Conservation (phyloP, 2,797 vertebrate species). For the Adelosebastes latens region DNA sequence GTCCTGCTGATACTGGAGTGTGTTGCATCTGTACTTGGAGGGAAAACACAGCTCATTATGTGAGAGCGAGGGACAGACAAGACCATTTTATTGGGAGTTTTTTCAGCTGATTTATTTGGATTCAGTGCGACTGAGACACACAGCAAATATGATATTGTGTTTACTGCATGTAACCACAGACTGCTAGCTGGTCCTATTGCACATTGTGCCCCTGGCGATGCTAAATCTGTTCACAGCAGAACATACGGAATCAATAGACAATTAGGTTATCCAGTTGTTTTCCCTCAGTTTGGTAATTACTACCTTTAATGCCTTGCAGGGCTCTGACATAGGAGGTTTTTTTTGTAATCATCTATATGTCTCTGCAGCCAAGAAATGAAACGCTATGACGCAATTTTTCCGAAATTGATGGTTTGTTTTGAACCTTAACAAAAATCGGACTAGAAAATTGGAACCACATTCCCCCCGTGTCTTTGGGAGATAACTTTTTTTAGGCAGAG, state of each 20-base stretch:
- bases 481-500: background rate
- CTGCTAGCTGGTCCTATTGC: background rate
- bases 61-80: background rate
- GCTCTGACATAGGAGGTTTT: constrained; percentile 17
- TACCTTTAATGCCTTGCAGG: constrained; percentile 37
- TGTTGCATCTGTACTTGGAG: background rate
- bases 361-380: constrained; percentile 2
- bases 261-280: constrained; percentile 68
- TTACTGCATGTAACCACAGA: constrained; percentile 18
- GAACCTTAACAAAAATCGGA: background rate
- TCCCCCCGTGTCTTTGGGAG: background rate
- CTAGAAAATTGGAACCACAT: background rate
- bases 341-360: constrained; percentile 20
- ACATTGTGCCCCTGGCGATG: background rate
- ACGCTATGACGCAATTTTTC: no score
- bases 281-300: constrained; percentile 64
- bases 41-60: constrained; percentile 23
- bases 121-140: background rate
- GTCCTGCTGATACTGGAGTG: constrained; percentile 1
- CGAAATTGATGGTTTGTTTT: background rate
- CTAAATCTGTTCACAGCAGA: constrained; percentile 44
- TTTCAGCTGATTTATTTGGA: background rate
- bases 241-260: constrained; percentile 67
- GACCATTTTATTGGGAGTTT: background rate
- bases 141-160: constrained; percentile 2